These are phyloP conservation scores for Melanchra persicariae DNA, from an alignment of 2,888 invertebrate species.

Conservation along the genomic window DNA sequence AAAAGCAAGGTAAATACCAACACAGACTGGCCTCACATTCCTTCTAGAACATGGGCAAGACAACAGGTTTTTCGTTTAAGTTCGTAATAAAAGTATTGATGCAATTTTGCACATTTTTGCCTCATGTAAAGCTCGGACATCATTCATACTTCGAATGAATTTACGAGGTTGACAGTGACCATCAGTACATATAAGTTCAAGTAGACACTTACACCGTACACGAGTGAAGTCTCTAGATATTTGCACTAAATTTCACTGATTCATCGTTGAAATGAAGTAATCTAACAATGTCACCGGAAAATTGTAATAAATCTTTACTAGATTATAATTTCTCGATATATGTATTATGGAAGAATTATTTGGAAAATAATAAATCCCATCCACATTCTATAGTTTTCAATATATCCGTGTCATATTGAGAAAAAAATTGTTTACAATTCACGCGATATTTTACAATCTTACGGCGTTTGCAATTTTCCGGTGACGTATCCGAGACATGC, in stretches of 20 bases:
- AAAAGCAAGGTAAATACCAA: background rate
- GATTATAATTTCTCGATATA: too few relatives aligned
- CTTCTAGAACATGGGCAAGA: conserved; percentile 28
- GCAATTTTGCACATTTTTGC: background rate
- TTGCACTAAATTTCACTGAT: background rate
- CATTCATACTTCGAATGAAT: background rate
- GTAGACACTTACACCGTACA: background rate
- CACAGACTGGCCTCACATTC: conserved; percentile 4
- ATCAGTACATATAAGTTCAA: background rate
- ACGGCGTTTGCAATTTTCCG: too few relatives aligned
- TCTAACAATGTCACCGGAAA: background rate
- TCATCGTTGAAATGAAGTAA: background rate
- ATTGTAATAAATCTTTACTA: too few relatives aligned
- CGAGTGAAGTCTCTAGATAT: background rate
- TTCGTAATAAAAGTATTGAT: background rate
- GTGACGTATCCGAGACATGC: too few relatives aligned
- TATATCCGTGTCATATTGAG: too few relatives aligned
- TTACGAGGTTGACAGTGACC: conserved; percentile 2
- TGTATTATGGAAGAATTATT: too few relatives aligned
- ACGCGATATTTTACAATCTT: too few relatives aligned
- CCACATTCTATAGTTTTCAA: too few relatives aligned
- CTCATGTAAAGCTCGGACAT: background rate
- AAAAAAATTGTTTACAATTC: too few relatives aligned
- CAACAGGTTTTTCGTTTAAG: conserved; percentile 22
- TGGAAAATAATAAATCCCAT: too few relatives aligned